Evolutionary conservation across 2,797 vertebrate species (phyloP).

Genomic region (Centroberyx gerrardi): DNA sequence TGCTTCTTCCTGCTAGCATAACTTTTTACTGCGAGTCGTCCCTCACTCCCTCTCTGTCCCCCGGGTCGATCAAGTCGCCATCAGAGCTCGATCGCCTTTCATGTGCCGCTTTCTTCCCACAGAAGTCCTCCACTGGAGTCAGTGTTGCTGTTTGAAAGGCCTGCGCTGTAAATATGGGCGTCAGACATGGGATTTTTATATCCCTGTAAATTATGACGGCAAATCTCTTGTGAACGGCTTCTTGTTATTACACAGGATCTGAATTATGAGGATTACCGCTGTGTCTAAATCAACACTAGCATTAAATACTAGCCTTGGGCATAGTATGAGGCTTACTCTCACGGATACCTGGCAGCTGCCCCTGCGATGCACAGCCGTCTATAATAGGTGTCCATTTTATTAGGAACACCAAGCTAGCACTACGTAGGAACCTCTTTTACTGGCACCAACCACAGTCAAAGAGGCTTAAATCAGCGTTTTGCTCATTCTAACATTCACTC

Average conservation of each 20-base stretch:
- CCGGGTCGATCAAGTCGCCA: slow-evolving; percentile 63
- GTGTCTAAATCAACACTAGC: slow-evolving; percentile 38
- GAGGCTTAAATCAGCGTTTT: too few relatives aligned
- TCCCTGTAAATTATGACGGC: slow-evolving; percentile 46
- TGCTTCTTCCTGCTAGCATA: slow-evolving; percentile 44
- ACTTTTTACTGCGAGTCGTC: slow-evolving; percentile 74
- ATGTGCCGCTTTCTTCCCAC: slow-evolving; percentile 65
- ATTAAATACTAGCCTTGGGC: not conserved
- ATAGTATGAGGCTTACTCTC: not conserved
- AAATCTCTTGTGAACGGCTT: slow-evolving; percentile 24
- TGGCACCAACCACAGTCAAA: too few relatives aligned
- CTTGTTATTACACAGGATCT: slow-evolving; percentile 32
- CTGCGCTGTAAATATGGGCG: slow-evolving; percentile 51
- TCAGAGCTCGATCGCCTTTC: slow-evolving; percentile 58
- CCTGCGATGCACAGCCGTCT: not conserved
- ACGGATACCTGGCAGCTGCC: slow-evolving; percentile 4
- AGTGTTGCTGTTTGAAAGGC: slow-evolving; percentile 22
- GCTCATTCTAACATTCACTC: too few relatives aligned
- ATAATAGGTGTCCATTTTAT: too few relatives aligned
- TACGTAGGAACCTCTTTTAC: too few relatives aligned
- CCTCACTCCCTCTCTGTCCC: slow-evolving; percentile 57
- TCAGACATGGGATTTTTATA: slow-evolving; percentile 44
- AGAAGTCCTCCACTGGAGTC: slow-evolving; percentile 30
- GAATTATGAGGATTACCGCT: slow-evolving; percentile 36
- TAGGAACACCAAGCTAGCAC: too few relatives aligned